Conservation (phyloP, 2,113 vertebrate species). For the Calidris pugnax region DNA sequence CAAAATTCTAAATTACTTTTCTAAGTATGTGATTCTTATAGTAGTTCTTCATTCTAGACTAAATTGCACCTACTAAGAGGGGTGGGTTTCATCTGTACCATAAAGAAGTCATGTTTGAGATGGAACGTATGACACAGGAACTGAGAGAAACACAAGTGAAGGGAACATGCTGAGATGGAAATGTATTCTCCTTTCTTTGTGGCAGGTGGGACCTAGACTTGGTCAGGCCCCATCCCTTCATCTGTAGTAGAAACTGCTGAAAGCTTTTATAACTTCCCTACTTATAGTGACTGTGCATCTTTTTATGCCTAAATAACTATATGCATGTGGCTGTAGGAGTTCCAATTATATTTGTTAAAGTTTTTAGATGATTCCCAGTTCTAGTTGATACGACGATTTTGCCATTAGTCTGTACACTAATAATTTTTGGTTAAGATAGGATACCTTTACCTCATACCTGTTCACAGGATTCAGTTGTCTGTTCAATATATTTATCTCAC, state of each 20-base stretch:
- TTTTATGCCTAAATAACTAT: not conserved
- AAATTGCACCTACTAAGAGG: not conserved
- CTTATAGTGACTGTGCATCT: not conserved
- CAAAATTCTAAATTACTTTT: not conserved
- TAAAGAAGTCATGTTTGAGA: not conserved
- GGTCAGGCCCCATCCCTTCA: not conserved
- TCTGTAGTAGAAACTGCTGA: not conserved
- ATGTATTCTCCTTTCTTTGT: not conserved
- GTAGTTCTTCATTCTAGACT: not conserved
- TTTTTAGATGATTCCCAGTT: not conserved
- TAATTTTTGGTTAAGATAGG: not conserved
- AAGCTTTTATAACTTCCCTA: not conserved
- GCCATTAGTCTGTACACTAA: not conserved
- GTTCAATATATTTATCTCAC: slow-evolving; percentile 64
- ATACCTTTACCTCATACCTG: slow-evolving; percentile 1
- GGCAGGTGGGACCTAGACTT: not conserved
- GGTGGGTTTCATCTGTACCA: not conserved
- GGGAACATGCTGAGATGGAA: not conserved
- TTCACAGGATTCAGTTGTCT: slow-evolving; percentile 50
- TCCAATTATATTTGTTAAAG: not conserved
- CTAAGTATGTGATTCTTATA: not conserved
- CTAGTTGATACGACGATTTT: not conserved
- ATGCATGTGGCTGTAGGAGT: not conserved
- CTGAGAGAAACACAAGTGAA: not conserved
- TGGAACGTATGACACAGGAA: not conserved